A percentile compares a stretch with the other conserved stretches of the same genome.
Conservation (phyloP, 1,140 invertebrate genomes). For the Drosophila sucinea region DNA sequence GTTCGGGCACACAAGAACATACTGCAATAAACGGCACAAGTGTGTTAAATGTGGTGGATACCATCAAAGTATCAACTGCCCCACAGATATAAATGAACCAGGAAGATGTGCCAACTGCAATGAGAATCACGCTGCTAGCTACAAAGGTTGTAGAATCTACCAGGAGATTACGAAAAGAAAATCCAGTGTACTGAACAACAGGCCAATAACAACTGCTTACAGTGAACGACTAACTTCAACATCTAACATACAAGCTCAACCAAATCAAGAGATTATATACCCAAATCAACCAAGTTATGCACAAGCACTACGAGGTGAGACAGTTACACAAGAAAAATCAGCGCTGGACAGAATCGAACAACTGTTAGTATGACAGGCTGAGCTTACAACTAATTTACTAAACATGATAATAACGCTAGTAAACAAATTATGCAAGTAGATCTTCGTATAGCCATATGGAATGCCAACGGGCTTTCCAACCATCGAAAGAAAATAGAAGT, state of each 20-base stretch:
- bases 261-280: background rate
- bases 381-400: background rate
- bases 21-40: background rate
- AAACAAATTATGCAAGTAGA: conserved; percentile 1
- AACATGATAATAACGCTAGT: background rate
- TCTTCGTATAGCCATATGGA: background rate
- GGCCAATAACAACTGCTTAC: background rate
- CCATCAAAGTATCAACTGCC: background rate
- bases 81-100: background rate
- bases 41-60: background rate
- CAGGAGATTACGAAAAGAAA: background rate
- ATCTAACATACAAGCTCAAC: background rate
- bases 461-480: background rate
- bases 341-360: background rate
- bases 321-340: background rate
- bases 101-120: background rate
- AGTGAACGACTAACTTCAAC: background rate
- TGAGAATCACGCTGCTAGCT: background rate
- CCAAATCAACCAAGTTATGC: background rate
- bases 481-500: background rate
- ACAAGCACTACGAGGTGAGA: background rate
- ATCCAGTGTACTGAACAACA: background rate
- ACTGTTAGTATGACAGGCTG: background rate
- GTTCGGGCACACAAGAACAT: background rate
- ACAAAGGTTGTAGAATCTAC: background rate